phyloP scores from a whole-genome alignment of 2,797 vertebrate genomes.

The Coregonus suidteri region DNA sequence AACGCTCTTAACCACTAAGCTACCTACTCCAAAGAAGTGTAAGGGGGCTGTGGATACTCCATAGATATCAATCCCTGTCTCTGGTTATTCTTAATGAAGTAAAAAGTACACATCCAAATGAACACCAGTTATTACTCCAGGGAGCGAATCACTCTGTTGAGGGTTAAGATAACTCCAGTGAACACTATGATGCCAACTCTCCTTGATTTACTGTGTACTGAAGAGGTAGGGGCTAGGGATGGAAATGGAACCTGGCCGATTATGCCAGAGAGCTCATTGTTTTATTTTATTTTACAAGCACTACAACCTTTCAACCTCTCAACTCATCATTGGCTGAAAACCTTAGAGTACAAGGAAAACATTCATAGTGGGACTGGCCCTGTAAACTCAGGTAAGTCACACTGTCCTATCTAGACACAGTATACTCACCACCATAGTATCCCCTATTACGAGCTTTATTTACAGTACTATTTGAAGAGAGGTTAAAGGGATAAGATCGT shows the following conservation, averaged over 20 bases:
- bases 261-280: conserved; percentile 1
- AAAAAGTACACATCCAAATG: no score
- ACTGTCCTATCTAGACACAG: neutral
- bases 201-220: neutral
- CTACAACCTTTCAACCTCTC: conserved; percentile 66
- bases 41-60: no score
- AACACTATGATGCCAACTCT: no score
- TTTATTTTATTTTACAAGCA: conserved; percentile 49
- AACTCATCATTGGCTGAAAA: conserved; percentile 66
- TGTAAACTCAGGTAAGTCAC: conserved; percentile 60
- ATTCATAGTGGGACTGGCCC: conserved; percentile 41
- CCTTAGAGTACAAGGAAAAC: conserved; percentile 63
- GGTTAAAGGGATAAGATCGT: no score
- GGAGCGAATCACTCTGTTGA: no score
- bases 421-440: neutral
- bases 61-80: no score
- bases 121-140: no score
- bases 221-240: neutral
- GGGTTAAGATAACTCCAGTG: no score
- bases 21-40: no score
- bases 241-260: neutral
- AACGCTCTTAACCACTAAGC: no score
- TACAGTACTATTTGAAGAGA: neutral
- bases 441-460: neutral
- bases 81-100: no score